Evolutionary conservation across 2,113 vertebrate species (phyloP), one percentile per base, ranked within the genome.

Genomic region (Antigone vipio): DNA sequence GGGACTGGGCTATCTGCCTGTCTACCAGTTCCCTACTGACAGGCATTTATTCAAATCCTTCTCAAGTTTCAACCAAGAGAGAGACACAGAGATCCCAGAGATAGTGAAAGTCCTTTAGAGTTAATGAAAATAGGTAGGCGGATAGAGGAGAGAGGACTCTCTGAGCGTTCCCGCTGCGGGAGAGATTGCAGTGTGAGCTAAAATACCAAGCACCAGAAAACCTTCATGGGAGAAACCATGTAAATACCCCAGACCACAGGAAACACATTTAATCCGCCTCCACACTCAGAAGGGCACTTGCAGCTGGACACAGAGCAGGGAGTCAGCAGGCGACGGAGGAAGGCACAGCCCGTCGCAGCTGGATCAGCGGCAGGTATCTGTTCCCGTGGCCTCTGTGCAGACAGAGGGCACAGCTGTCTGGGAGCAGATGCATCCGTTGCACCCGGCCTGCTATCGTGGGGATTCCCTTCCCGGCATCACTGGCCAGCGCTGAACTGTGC

Each of bases 31-130:
- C 55, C 63, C 50, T n/a, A 30, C 53, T 73, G 79, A 38, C 67
- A 77, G 56, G 30, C 12, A 58, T 76, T 91, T 97, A 80, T 86
- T 89, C 72, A 92, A 92, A 83, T 68, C 12, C 22, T 77, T 73
- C 59, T 84, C 63, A 45, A 69, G 42, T 92, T 89, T 91, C 72
- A 95, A 69, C 66, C 21, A 52, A 91, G 24, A 88, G 40, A 62
- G 50, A 77, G 15, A 12, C 35, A 66, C 6, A 58, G 30, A 66
- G 63, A 81, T 30, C 45, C 50, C 55, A 81, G 63, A 84, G 27
- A 94, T 53, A 66, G 82, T 55, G 27, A 10, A 95, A 86, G 49
- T 69, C 53, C 73, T 86, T 89, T 60, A 91, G 30, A 56, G 68
- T 11, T 73, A 88, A 76, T 40, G 86, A 85, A 90, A 76, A 85